phyloP scores from a whole-genome alignment of 2,888 invertebrate species.

The Drosophila lutescens region DNA sequence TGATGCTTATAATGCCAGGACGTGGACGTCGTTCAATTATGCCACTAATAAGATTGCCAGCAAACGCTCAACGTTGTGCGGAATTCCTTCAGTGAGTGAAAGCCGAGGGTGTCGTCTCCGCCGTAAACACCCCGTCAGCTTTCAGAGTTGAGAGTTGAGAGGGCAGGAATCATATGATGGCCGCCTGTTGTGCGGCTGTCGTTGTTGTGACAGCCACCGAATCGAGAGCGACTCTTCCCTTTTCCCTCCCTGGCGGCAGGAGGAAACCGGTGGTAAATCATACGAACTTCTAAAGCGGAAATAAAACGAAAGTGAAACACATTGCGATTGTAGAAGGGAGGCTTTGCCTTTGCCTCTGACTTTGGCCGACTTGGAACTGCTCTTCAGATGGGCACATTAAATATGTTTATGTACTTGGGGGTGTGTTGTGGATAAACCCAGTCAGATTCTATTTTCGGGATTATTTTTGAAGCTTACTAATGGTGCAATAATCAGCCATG shows the following conservation, averaged over 20 bases:
- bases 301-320: slow-evolving; percentile 49
- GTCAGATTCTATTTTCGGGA: not conserved
- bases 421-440: not conserved
- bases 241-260: slow-evolving; percentile 4
- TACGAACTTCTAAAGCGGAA: slow-evolving; percentile 43
- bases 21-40: slow-evolving; percentile 54
- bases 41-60: slow-evolving; percentile 78
- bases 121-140: slow-evolving; percentile 43
- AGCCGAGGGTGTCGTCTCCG: slow-evolving; percentile 50
- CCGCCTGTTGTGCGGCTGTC: slow-evolving; percentile 50
- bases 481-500: slow-evolving; percentile 4
- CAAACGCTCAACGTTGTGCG: slow-evolving; percentile 46
- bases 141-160: slow-evolving; percentile 21
- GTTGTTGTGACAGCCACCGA: slow-evolving; percentile 53
- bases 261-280: slow-evolving; percentile 46
- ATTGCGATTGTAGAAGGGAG: slow-evolving; percentile 21
- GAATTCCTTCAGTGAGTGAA: slow-evolving; percentile 59
- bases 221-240: slow-evolving; percentile 8
- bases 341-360: not conserved
- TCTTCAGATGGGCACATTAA: slow-evolving; percentile 11
- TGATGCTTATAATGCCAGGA: slow-evolving; percentile 49
- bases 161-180: slow-evolving; percentile 55
- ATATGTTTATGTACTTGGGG: slow-evolving; percentile 1
- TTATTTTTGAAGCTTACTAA: slow-evolving; percentile 5
- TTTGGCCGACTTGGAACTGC: slow-evolving; percentile 24